Conservation (phyloP, 1,140 invertebrate species). For the Drosophila nebulosa region DNA sequence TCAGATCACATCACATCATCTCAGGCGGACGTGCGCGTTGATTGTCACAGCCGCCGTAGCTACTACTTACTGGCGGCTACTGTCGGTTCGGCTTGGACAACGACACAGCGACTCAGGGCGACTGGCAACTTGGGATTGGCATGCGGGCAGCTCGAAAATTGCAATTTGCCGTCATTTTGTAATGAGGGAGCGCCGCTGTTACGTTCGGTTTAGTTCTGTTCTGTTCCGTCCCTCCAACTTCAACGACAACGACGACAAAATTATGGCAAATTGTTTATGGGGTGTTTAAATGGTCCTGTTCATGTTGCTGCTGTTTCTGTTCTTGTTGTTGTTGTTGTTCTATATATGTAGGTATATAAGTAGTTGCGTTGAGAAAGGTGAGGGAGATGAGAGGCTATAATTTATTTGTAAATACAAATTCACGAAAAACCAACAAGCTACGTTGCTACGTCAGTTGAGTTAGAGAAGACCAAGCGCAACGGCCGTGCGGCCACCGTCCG, state of each 20-base stretch:
- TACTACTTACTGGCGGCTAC: conserved; percentile 51
- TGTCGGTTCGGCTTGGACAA: conserved; percentile 19
- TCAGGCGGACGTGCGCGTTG: conserved; percentile 69
- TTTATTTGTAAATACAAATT: conserved; percentile 77
- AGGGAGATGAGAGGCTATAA: conserved; percentile 42
- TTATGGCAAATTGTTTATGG: conserved; percentile 78
- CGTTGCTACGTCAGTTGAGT: conserved; percentile 12
- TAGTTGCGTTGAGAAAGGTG: background rate
- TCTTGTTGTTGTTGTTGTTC: too few relatives aligned
- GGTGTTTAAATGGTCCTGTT: conserved; percentile 67
- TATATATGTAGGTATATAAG: too few relatives aligned
- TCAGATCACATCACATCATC: conserved; percentile 76
- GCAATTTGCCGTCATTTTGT: conserved; percentile 79
- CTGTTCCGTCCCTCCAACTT: conserved; percentile 9
- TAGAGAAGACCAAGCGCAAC: background rate
- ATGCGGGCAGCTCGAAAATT: conserved; percentile 73
- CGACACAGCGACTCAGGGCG: too few relatives aligned
- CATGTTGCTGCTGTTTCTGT: conserved; percentile 4
- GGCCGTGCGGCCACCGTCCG: background rate
- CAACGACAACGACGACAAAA: conserved; percentile 50
- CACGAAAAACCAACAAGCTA: conserved; percentile 69
- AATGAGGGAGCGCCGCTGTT: conserved; percentile 66
- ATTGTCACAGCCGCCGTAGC: conserved; percentile 65
- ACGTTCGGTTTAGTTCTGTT: background rate
- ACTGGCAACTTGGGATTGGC: conserved; percentile 43